Base-by-base conservation (phyloP, 2,797 vertebrate species). In the Rhadinocentrus ornatus region DNA sequence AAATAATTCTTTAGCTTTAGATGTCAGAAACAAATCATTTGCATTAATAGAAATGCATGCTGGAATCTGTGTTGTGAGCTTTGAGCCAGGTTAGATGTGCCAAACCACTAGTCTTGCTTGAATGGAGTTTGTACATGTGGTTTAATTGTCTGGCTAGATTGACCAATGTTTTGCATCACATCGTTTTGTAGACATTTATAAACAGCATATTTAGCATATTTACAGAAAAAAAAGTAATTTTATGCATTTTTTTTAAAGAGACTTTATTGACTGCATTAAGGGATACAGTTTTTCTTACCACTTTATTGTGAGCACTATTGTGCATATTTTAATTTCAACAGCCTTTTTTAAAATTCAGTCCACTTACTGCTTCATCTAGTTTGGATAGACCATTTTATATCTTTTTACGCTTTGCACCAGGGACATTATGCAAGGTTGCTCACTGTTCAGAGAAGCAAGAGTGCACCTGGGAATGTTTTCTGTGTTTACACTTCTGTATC, bases 401-500 rank as follows among this genome's bases (percentile, higher is more conserved):
- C 61, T 8, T 6, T 58, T 55, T 34, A 26, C 20, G 24, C 37
- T 63, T 62, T 71, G 39, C 62, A 67, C 34, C 46, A 39, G 44
- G 59, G 34, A 72, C 46, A 55, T 73, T 53, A 56, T 44, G 20
- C 48, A 68, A 50, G 18, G 24, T 16, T 1, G 7, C 44, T 50
- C 31, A 24, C 55, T 62, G 46, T 69, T 66, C 61, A 55, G 53
- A 59, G 55, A 46, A 53, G 44, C 62, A 64, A 56, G 34, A 70
- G 5, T 41, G 10, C 57, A 60, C 75, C 61, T 66, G 67, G 44
- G 62, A 73, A 63, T 35, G 46, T 66, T 62, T 69, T 52, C 59
- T 60, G 20, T 77, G 58, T 76, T 82, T 69, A 69, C 26, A 52
- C 27, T 35, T 10, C 22, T 31, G 15, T 62, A 35, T 50, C 52